phyloP scores from a whole-genome alignment of 2,888 invertebrate genomes.

The Cheilosia impressa region DNA sequence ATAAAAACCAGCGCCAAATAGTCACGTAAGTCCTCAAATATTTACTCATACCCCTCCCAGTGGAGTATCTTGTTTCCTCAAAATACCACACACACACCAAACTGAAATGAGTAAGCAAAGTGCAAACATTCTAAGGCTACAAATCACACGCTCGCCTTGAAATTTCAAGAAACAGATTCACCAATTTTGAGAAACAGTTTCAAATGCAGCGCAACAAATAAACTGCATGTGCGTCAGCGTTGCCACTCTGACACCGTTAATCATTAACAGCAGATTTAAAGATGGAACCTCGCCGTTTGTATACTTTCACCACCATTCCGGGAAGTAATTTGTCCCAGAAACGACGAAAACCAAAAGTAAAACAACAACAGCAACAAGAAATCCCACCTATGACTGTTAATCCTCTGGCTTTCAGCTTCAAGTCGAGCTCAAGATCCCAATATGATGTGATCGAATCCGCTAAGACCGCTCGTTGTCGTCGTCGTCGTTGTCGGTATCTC shows the following conservation, averaged over 20 bases:
- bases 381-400: constrained; percentile 58
- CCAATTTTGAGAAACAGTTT: too few relatives aligned
- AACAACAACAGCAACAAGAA: constrained; percentile 25
- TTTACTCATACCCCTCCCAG: background rate
- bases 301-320: constrained; percentile 70
- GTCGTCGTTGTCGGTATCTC: background rate
- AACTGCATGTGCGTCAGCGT: constrained; percentile 47
- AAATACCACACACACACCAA: background rate
- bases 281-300: constrained; percentile 24
- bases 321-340: constrained; percentile 71
- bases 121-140: constrained; percentile 7
- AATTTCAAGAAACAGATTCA: too few relatives aligned
- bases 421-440: constrained; percentile 15
- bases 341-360: constrained; percentile 20
- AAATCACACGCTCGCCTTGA: background rate
- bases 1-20: too few relatives aligned
- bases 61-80: background rate
- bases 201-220: constrained; percentile 1
- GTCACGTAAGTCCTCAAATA: background rate
- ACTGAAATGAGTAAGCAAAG: constrained; percentile 9
- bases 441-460: constrained; percentile 59
- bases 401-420: constrained; percentile 43
- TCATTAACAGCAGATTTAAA: constrained; percentile 52
- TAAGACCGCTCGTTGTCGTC: constrained; percentile 32
- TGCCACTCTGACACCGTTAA: constrained; percentile 47